Base-by-base conservation (phyloP, 2,797 vertebrate genomes). In the Sebastes goodei region DNA sequence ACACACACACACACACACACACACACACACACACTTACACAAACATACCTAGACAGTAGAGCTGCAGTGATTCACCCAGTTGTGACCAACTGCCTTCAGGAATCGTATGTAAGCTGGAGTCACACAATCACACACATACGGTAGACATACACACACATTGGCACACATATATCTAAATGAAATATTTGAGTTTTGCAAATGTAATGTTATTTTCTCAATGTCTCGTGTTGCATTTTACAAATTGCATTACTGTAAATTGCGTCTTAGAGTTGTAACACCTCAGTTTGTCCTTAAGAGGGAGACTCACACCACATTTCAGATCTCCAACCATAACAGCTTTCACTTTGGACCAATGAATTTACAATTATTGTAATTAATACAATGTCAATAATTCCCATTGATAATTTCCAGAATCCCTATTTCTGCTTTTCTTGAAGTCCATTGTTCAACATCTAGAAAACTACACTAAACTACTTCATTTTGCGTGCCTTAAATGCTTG, bases 261-360 rank as follows among this genome's bases (percentile, higher is more conserved):
- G 2, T 30, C 10, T 59, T 21, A 0, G 20, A 30, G 35, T 20
- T 91, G 92, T 74, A 93, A 77, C 11, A 59, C 57, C 68, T 30
- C 9, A 11, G 0, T 83, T 72, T 74, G 29, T 70, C 91, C 94
- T 65, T 35, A 65, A 90, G 93, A 82, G 90, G 92, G 92, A 89
- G 89, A 86, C 91, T 67, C 74, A 80, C 82, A 80, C 88, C 84
- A 76, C 60, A 69, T 10, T 42, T 87, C 33, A 69, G 23, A 21
- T 70, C 10, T 60, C 23, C 32, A 63, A 11, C 52, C 33, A 49
- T 8, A 49, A 49, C 46, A 20, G 29, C 6, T 61, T 78, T 78
- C 11, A 61, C 11, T 74, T 29, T 55, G 42, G 9, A 49, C 4
- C 63, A 32, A 3, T 53, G 2, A 32, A 46, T 76, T 72, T 32